A percentile compares a stretch with the other conserved stretches of the same genome.
Evolutionary conservation across 2,888 invertebrate genomes (phyloP).

Genomic region (Serripes groenlandicus): DNA sequence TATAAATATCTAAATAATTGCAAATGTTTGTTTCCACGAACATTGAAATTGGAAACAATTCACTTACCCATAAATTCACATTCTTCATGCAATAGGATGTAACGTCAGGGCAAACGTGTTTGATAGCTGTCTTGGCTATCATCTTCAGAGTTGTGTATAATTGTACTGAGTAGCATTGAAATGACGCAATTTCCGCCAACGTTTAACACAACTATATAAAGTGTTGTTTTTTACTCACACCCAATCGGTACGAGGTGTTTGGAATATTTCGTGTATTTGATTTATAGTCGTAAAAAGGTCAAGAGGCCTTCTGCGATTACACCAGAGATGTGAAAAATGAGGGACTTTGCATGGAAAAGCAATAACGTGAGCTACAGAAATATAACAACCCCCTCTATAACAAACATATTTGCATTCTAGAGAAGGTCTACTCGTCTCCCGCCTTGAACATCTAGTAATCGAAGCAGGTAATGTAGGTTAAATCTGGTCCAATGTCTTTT

Average conservation of each 20-base stretch:
- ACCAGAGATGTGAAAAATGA: not conserved
- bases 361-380: not conserved
- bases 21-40: constrained; percentile 9
- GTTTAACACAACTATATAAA: constrained; percentile 32
- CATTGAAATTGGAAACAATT: not conserved
- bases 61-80: constrained; percentile 28
- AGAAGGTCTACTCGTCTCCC: not conserved
- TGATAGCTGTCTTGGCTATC: constrained; percentile 18
- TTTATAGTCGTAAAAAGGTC: not conserved
- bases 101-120: not conserved
- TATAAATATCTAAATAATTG: not conserved
- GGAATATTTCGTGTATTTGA: not conserved
- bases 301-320: not conserved
- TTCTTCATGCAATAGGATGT: constrained; percentile 41
- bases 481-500: too few species aligned
- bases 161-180: constrained; percentile 33
- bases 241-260: constrained; percentile 30
- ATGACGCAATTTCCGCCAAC: constrained; percentile 16
- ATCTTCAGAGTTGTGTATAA: constrained; percentile 32
- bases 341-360: not conserved
- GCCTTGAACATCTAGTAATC: too few species aligned
- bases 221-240: not conserved
- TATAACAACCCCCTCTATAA: not conserved
- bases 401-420: not conserved
- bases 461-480: too few species aligned